Evolutionary conservation across 2,797 vertebrate species (phyloP).

Genomic region (Menidia menidia): DNA sequence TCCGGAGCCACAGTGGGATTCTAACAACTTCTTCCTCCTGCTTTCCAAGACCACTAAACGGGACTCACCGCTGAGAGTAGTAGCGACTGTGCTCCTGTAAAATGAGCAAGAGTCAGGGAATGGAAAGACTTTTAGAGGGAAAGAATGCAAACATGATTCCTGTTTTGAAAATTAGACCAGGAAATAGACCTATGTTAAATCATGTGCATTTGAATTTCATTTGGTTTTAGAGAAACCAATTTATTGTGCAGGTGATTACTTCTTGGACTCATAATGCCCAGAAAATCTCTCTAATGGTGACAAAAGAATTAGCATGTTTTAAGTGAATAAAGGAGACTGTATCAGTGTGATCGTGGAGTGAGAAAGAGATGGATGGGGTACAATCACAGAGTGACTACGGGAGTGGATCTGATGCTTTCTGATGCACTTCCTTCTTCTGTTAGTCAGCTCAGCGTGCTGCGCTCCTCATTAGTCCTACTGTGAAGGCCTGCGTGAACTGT

Average conservation of each 20-base stretch:
- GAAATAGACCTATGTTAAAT: too few species aligned
- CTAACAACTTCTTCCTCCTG: neutral
- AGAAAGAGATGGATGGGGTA: constrained; percentile 12
- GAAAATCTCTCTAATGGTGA: neutral
- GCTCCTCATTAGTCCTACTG: constrained; percentile 66
- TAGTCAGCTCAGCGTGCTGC: constrained; percentile 53
- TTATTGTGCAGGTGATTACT: neutral
- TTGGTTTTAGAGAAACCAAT: neutral
- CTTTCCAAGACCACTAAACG: accelerated
- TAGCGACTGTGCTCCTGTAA: neutral
- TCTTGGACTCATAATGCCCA: neutral
- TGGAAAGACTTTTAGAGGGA: neutral
- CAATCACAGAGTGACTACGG: constrained; percentile 20
- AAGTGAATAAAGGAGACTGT: neutral
- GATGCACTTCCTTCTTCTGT: constrained; percentile 39
- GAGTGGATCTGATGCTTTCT: constrained; percentile 38
- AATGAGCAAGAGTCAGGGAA: neutral
- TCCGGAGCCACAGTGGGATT: neutral
- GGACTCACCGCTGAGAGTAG: neutral
- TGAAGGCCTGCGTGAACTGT: constrained; percentile 30
- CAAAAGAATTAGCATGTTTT: neutral
- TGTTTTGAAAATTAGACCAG: too few species aligned
- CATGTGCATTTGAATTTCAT: too few species aligned
- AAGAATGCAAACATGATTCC: too few species aligned
- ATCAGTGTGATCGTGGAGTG: neutral